These are phyloP conservation scores for Drosophila pallidifrons DNA, from an alignment of 1,140 invertebrate genomes.

Conservation along the genomic window DNA sequence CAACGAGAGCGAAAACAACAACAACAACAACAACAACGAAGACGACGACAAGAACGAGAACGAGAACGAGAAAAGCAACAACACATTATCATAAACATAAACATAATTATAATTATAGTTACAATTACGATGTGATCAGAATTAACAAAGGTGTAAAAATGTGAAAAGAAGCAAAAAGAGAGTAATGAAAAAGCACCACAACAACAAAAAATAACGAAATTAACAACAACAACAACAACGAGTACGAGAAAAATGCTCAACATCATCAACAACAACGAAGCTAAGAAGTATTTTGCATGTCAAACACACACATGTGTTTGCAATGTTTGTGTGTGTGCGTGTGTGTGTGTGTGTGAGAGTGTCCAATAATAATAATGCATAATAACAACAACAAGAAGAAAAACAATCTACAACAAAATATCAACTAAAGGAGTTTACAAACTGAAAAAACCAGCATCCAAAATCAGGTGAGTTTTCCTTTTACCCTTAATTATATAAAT, in stretches of 20 bases:
- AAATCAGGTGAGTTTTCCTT: conserved; percentile 12
- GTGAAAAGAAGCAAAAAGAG: conserved; percentile 22
- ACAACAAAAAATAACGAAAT: conserved; percentile 4
- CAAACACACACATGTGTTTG: conserved; percentile 27
- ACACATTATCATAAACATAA: conserved; percentile 13
- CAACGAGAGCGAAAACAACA: conserved; percentile 16
- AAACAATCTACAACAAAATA: background rate
- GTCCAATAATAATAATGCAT: conserved; percentile 24
- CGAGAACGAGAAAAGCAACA: conserved; percentile 15
- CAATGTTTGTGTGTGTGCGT: conserved; percentile 19
- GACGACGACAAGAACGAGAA: conserved; percentile 9
- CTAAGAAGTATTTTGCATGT: conserved; percentile 18
- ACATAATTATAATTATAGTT: conserved; percentile 33
- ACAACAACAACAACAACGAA: conserved; percentile 10
- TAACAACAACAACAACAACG: conserved; percentile 15
- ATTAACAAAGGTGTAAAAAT: conserved; percentile 45
- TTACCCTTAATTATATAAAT: no score
- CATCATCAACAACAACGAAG: background rate
- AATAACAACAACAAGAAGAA: conserved; percentile 28
- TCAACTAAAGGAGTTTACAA: conserved; percentile 7
- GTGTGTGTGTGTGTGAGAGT: conserved; percentile 25
- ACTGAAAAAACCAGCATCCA: conserved; percentile 8
- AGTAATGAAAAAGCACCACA: conserved; percentile 1
- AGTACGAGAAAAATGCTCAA: conserved; percentile 4
- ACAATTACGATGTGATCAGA: conserved; percentile 53